Evolutionary conservation across 2,888 invertebrate species (phyloP), one percentile per base, ranked within the genome.

Genomic region (Saturnia japonica): DNA sequence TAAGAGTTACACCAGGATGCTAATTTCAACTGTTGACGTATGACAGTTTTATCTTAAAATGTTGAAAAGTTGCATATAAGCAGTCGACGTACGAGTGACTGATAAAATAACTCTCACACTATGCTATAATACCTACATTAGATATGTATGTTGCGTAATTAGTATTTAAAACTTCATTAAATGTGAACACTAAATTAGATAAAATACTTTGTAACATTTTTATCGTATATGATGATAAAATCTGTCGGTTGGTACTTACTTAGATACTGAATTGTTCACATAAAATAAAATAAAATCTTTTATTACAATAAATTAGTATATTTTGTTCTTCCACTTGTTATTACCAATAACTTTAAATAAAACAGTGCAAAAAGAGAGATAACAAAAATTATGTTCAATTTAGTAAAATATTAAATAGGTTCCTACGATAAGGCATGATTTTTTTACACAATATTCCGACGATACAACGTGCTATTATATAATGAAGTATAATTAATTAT

Each of bases 151-250:
- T 45, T 66, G 40, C 64, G 64, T 66, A 64, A 69, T 47, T 51
- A 51, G 40, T 9, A 16, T 66, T 40, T 40, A 40, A 62, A 66
- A 34, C 14, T 34, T 28, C 28, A 62, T 69, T 62, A 60, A 60
- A 34, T 69, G 40, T 40, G 40, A 45, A 64, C 16, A 40, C 16
- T 69, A 40, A 69, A 69, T 69, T 64, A 69, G 64, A 69, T 64
- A 69, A 64, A 64, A 40, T 11, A 11, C 9, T 47, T n/a, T n/a
- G n/a, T n/a, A n/a, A 22, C 9, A 47, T 68, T 57, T 68, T 66
- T 69, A 69, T 69, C 69, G 43, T 22, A 40, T 69, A 66, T 34
- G 62, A 51, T 47, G 69, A 69, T 69, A 69, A 69, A 34, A 51
- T 51, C 22, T 43, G 51, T 22, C 40, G 34, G 64, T 43, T 45